Percentiles rank a stretch among this genome's conserved stretches.
These are phyloP conservation scores for Onychomys leucogaster DNA, from an alignment of 2,797 vertebrate genomes.

Conservation along the genomic window DNA sequence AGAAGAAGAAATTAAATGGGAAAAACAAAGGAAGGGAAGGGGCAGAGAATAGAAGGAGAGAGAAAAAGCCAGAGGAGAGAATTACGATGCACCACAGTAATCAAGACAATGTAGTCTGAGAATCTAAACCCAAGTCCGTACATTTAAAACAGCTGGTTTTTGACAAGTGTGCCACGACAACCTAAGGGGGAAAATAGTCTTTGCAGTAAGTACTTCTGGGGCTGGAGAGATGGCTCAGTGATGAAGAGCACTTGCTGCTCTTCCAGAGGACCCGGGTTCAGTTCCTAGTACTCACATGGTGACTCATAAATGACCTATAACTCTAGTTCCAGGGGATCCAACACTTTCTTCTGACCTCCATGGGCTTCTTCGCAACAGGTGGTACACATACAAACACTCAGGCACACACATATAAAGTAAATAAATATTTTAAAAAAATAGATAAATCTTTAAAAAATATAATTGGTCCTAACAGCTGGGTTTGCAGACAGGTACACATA, in stretches of 20 bases:
- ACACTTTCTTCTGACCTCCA: neutral
- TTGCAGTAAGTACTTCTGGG: neutral
- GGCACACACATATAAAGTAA: neutral
- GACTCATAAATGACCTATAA: neutral
- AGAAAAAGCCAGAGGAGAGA: neutral
- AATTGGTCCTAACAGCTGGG: neutral
- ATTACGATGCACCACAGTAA: neutral
- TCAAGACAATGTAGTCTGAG: neutral
- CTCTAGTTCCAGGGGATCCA: neutral
- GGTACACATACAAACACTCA: neutral
- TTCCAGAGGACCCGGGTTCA: neutral
- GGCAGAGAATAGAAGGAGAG: neutral
- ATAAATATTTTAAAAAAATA: neutral
- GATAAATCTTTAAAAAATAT: neutral
- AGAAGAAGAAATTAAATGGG: neutral
- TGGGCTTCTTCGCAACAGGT: neutral
- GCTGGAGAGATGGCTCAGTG: neutral
- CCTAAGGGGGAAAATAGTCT: neutral
- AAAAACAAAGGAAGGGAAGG: neutral
- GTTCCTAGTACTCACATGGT: neutral
- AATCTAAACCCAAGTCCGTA: neutral
- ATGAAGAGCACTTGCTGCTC: neutral
- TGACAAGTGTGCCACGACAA: neutral
- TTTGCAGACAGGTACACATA: neutral
- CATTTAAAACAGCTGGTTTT: neutral